Evolutionary conservation across 2,888 invertebrate species (phyloP), one percentile per base, ranked within the genome.

Genomic region (Abrostola triplasia): DNA sequence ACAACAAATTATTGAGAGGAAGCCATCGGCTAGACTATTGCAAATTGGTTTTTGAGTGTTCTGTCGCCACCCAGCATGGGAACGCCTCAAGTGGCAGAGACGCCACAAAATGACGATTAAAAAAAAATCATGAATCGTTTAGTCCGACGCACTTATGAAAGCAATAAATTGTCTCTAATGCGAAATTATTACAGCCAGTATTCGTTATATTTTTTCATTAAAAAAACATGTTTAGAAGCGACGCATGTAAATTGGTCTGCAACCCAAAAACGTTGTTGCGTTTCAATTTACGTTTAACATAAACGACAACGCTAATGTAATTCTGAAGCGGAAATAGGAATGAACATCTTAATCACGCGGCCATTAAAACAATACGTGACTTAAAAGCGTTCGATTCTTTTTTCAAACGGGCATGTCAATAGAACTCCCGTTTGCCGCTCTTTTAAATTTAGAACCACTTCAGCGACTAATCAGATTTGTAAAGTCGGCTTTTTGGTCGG

Each of bases 41-140:
- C 93, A 92, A 93, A 93, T 93, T 92, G 91, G 82, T 83, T 86
- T 88, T 86, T 87, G 86, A 93, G 93, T 92, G 92, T 86, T 88
- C 84, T 91, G 94, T 93, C 94, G 94, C 94, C 94, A 94, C 94
- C 94, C 94, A 91, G 91, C 87, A 90, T 92, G 92, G 91, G 92
- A 92, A 92, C 84, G 59, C 73, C 58, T 83, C 77, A 81, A 84
- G 85, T 93, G 92, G 84, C 42, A 62, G 52, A 66, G 92, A 83
- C 91, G 91, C 89, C 90, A 84, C 80, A 47, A 79, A 65, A 80
- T 73, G 73, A 79, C 70, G 77, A 82, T 79, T 83, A 77, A 87
- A 87, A 88, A 40, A 89, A 86, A 79, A 76, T 79, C 63, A 71
- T 67, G 66, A 75, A 77, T 77, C 78, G 78, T 70, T 79, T 67